A percentile compares a stretch with the other conserved stretches of the same genome.
phyloP scores from a whole-genome alignment of 2,797 vertebrate species.

The Hybognathus amarus region DNA sequence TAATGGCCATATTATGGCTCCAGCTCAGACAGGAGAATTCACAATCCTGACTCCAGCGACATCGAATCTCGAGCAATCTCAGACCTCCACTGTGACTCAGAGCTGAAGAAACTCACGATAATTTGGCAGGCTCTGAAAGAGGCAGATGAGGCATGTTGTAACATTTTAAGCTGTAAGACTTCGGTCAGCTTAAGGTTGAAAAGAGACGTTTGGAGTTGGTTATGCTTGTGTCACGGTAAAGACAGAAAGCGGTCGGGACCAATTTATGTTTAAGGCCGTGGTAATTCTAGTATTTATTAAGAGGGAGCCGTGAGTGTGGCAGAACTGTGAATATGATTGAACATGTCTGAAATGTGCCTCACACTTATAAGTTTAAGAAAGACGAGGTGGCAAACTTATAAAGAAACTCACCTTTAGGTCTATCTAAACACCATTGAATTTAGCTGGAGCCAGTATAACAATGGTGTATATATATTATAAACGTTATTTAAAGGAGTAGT shows the following conservation, averaged over 20 bases:
- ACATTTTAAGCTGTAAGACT: conserved; percentile 1
- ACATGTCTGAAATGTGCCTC: neutral
- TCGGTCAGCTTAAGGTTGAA: conserved; percentile 38
- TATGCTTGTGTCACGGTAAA: conserved; percentile 60
- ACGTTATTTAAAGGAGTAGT: no score
- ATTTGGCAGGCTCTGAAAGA: neutral
- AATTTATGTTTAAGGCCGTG: no score
- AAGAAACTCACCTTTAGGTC: neutral
- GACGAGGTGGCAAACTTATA: neutral
- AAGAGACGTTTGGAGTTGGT: conserved; percentile 17
- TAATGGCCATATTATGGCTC: neutral
- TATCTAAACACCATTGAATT: no score
- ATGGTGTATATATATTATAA: no score
- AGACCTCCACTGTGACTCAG: conserved; percentile 3
- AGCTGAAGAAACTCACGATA: neutral
- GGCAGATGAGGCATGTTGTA: neutral
- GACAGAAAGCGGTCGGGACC: conserved; percentile 33
- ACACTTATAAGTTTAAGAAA: neutral
- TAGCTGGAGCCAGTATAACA: neutral
- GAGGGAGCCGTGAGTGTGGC: neutral
- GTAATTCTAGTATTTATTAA: neutral
- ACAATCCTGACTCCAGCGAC: neutral
- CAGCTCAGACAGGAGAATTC: neutral
- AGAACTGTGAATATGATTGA: neutral
- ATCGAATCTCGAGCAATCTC: conserved; percentile 27